A percentile compares a stretch with the other conserved stretches of the same genome.
These are phyloP conservation scores for Danionella dracula DNA, from an alignment of 2,797 vertebrate species.

Conservation along the genomic window DNA sequence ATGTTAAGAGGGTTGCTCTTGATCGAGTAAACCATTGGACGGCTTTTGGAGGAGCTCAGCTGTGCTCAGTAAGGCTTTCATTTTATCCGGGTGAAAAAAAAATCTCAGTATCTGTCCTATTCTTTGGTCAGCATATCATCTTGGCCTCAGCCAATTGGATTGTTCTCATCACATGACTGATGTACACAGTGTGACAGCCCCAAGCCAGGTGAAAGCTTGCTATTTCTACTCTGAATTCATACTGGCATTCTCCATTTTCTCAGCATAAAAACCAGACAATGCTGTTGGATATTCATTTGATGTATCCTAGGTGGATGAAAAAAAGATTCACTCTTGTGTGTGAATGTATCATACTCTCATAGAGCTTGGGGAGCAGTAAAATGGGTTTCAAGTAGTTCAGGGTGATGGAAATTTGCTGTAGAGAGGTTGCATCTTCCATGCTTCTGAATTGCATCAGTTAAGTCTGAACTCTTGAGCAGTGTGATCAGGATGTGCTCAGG, in stretches of 20 bases:
- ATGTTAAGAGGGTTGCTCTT: constrained; percentile 42
- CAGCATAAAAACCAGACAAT: constrained; percentile 30
- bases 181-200: constrained; percentile 21
- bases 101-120: constrained; percentile 39
- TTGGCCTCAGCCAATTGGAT: constrained; percentile 16
- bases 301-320: not conserved
- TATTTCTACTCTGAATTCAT: constrained; percentile 25
- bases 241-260: constrained; percentile 30
- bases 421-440: constrained; percentile 17
- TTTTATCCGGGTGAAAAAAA: constrained; percentile 36
- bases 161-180: constrained; percentile 38
- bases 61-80: not conserved
- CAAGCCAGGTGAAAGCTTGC: constrained; percentile 11
- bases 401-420: constrained; percentile 21
- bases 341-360: not conserved
- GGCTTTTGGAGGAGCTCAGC: constrained; percentile 20
- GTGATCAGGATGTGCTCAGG: not conserved
- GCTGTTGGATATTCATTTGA: constrained; percentile 27
- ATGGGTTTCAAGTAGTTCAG: constrained; percentile 21
- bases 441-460: constrained; percentile 36
- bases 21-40: constrained; percentile 41
- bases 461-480: not conserved
- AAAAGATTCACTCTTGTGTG: not conserved
- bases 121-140: constrained; percentile 42
- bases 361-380: not conserved